Evolutionary conservation across 2,113 vertebrate genomes (phyloP).

Genomic region (Misgurnus anguillicaudatus): DNA sequence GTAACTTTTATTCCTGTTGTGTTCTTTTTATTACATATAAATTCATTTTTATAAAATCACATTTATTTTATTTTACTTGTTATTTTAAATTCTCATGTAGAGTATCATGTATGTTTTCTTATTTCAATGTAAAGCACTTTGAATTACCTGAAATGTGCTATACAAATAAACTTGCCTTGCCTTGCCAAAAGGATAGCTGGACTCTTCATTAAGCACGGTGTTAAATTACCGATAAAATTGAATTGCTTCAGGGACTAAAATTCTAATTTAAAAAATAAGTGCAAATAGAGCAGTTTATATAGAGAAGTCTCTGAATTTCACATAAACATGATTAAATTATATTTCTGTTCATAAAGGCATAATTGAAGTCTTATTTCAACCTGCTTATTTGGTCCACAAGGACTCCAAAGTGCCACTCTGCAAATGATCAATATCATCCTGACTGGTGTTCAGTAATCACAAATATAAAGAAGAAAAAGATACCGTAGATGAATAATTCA

Average conservation of each 20-base stretch:
- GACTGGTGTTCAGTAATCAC: neutral
- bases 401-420: neutral
- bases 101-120: too few species aligned
- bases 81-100: too few species aligned
- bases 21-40: too few species aligned
- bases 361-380: neutral
- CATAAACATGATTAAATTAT: neutral
- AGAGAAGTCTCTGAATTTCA: neutral
- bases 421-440: neutral
- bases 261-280: neutral
- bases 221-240: constrained; percentile 27
- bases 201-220: neutral
- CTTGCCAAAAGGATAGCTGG: neutral
- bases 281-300: neutral
- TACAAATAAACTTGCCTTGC: too few species aligned
- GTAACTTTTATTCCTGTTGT: too few species aligned
- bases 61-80: too few species aligned
- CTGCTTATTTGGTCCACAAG: neutral
- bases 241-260: constrained; percentile 19
- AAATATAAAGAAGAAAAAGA: neutral
- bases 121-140: too few species aligned
- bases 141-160: too few species aligned
- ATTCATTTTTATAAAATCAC: too few species aligned
- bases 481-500: neutral
- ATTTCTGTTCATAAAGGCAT: neutral